A percentile compares a stretch with the other conserved stretches of the same genome.
Conservation (phyloP, 35 echinoderm and acorn worm species). For the Apostichopus californicus region DNA sequence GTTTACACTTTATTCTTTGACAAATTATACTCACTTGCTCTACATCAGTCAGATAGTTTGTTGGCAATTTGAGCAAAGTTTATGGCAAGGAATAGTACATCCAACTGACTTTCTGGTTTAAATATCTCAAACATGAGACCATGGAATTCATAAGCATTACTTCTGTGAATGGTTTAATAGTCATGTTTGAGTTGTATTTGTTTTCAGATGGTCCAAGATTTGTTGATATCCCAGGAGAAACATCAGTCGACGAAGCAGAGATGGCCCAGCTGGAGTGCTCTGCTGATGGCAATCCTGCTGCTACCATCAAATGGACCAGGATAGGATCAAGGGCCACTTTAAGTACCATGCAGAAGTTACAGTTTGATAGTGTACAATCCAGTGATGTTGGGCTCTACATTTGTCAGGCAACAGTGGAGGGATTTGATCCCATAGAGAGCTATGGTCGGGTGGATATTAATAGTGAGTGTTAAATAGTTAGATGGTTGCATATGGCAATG, state of each 20-base stretch:
- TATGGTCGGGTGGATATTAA: slow-evolving; percentile 78
- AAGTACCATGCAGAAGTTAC: slow-evolving; percentile 82
- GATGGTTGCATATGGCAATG: too few species aligned
- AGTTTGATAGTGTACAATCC: slow-evolving; percentile 80
- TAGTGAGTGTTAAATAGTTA: slow-evolving; percentile 33
- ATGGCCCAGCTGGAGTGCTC: slow-evolving; percentile 74
- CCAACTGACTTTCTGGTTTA: too few species aligned
- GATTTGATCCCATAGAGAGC: slow-evolving; percentile 67
- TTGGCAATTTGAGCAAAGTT: too few species aligned
- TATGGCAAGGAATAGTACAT: too few species aligned
- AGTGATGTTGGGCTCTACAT: slow-evolving; percentile 73
- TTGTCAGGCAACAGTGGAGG: slow-evolving; percentile 68
- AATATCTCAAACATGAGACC: too few species aligned
- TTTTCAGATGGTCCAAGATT: slow-evolving; percentile 79
- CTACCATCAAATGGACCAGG: slow-evolving; percentile 90
- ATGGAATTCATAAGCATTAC: neutral
- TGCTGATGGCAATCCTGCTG: slow-evolving; percentile 82
- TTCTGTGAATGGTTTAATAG: neutral
- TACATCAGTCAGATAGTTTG: too few species aligned
- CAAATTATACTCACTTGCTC: too few species aligned
- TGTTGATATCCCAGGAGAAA: slow-evolving; percentile 56
- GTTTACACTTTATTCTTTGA: too few species aligned
- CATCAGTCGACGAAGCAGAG: slow-evolving; percentile 76
- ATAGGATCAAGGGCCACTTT: slow-evolving; percentile 79
- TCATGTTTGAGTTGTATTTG: neutral